Evolutionary conservation across 2,888 invertebrate species (phyloP).

Genomic region (Odontothrips loti): DNA sequence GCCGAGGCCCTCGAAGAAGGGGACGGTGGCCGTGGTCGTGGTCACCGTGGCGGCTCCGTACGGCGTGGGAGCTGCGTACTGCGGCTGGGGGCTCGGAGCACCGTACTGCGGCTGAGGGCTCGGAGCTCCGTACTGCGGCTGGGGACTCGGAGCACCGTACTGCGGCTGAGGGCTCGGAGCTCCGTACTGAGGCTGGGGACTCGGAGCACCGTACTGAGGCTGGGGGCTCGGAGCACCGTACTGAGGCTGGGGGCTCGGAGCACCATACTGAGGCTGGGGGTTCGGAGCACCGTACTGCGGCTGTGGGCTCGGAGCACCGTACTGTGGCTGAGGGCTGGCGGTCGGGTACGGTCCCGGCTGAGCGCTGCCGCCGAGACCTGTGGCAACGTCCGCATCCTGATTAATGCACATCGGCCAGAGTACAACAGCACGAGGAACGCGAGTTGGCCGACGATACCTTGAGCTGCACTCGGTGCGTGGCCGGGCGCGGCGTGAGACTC

Average conservation of each 20-base stretch:
- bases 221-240: background rate
- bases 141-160: background rate
- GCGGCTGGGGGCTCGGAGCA: background rate
- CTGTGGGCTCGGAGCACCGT: background rate
- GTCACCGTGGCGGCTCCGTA: background rate
- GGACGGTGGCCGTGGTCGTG: slow-evolving; percentile 7
- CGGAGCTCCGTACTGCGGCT: background rate
- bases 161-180: background rate
- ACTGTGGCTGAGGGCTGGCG: background rate
- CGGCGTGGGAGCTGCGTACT: background rate
- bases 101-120: slow-evolving; percentile 4
- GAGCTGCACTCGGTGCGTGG: background rate
- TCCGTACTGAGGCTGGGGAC: slow-evolving; percentile 10
- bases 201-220: background rate
- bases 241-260: background rate
- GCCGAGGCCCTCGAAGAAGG: slow-evolving; percentile 15
- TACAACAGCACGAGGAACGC: no score
- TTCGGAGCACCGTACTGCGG: background rate
- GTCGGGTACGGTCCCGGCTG: background rate
- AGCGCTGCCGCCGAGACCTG: background rate
- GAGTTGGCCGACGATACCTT: background rate
- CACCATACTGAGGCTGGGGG: background rate
- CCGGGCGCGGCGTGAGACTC: background rate
- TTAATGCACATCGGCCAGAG: no score
- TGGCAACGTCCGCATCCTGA: background rate